Evolutionary conservation across 2,797 vertebrate genomes (phyloP).

Genomic region (Microctenopoma steveboyesi): DNA sequence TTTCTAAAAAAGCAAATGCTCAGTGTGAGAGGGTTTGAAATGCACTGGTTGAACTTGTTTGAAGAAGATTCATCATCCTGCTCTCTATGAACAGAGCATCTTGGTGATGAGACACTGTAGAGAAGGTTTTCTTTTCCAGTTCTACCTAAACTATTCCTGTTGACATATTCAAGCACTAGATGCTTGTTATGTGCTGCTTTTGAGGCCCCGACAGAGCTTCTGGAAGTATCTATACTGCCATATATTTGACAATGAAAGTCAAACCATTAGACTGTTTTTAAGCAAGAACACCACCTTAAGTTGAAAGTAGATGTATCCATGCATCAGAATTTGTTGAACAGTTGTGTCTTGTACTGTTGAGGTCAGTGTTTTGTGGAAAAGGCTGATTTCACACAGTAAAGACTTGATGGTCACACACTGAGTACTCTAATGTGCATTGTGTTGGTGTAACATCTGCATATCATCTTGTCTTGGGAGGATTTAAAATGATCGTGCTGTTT

Average conservation of each 20-base stretch:
- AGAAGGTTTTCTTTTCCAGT: background rate
- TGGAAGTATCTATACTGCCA: constrained; percentile 6
- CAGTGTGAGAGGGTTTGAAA: background rate
- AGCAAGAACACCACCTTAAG: background rate
- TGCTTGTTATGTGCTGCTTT: constrained; percentile 36
- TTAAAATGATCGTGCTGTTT: constrained; percentile 1
- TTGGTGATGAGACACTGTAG: background rate
- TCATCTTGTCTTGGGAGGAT: constrained; percentile 26
- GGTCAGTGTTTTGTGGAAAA: background rate
- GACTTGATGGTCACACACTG: background rate
- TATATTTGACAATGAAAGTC: constrained; percentile 6
- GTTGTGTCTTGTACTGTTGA: background rate
- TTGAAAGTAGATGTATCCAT: constrained; percentile 12
- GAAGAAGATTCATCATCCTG: background rate
- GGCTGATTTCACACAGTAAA: background rate
- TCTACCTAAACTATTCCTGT: background rate
- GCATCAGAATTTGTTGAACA: constrained; percentile 6
- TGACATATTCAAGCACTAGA: constrained; percentile 2
- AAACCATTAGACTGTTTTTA: background rate
- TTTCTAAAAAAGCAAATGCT: constrained; percentile 9
- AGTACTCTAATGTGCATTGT: background rate
- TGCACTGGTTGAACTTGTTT: background rate
- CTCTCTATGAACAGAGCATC: constrained; percentile 8
- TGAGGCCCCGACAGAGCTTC: constrained; percentile 5
- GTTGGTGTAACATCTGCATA: constrained; percentile 3